phyloP scores from a whole-genome alignment of 2,888 invertebrate genomes.

The Metopia argyrocephala region DNA sequence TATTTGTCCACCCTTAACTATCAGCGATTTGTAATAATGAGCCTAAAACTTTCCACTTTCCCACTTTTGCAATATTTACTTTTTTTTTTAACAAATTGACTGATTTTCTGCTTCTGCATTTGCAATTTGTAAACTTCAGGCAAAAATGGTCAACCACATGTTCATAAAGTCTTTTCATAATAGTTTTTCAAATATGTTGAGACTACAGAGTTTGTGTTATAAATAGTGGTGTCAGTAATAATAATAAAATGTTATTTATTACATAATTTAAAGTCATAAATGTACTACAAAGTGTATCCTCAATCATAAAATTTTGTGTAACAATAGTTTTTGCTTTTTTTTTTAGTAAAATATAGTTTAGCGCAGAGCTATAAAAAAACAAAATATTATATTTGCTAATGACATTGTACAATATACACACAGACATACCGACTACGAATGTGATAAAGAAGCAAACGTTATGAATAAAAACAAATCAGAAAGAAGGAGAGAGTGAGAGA shows the following conservation, averaged over 20 bases:
- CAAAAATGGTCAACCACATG: background rate
- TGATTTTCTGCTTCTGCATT: too few relatives aligned
- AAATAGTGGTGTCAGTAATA: background rate
- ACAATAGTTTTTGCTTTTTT: background rate
- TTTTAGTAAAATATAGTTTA: background rate
- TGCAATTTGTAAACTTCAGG: too few relatives aligned
- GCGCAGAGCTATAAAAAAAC: background rate
- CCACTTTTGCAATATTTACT: too few relatives aligned
- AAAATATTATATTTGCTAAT: background rate
- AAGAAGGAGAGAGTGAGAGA: too few relatives aligned
- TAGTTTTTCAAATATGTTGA: background rate
- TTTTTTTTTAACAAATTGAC: too few relatives aligned
- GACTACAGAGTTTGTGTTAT: background rate
- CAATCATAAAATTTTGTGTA: background rate
- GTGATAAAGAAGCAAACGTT: too few relatives aligned
- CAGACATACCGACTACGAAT: too few relatives aligned
- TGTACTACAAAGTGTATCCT: background rate
- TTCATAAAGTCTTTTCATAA: background rate
- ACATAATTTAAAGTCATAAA: conserved; percentile 22
- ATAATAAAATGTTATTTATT: background rate
- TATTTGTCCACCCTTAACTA: too few relatives aligned
- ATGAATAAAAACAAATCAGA: too few relatives aligned
- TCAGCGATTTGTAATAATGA: too few relatives aligned
- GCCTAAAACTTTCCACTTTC: too few relatives aligned
- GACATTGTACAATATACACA: background rate